A percentile compares a stretch with the other conserved stretches of the same genome.
Conservation (phyloP, 2,888 invertebrate genomes). For the Latrodectus hesperus region DNA sequence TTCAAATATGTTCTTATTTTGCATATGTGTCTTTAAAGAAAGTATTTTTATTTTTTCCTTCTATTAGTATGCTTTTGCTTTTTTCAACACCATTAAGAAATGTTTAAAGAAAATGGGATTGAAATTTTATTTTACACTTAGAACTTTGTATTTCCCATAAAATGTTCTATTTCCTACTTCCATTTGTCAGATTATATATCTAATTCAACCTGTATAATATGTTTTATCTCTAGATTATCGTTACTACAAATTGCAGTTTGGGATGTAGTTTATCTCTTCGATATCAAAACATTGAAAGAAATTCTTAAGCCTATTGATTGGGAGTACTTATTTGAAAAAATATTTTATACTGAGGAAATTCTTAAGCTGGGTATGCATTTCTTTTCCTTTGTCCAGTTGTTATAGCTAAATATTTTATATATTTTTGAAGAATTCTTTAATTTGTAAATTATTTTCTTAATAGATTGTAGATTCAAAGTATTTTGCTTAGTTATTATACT, state of each 20-base stretch:
- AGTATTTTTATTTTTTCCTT: too few relatives aligned
- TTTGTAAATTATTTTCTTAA: too few relatives aligned
- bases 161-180: neutral
- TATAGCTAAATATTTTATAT: too few relatives aligned
- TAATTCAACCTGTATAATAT: neutral
- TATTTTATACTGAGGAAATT: slow-evolving; percentile 48
- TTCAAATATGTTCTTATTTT: too few relatives aligned
- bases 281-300: slow-evolving; percentile 82
- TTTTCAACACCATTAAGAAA: too few relatives aligned
- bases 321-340: slow-evolving; percentile 31
- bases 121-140: neutral
- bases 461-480: too few relatives aligned
- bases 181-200: neutral
- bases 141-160: neutral
- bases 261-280: slow-evolving; percentile 84
- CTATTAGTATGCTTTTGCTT: too few relatives aligned
- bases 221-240: slow-evolving; percentile 77
- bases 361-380: slow-evolving; percentile 48
- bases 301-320: slow-evolving; percentile 19
- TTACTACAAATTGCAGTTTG: slow-evolving; percentile 87
- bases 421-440: too few relatives aligned
- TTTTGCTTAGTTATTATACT: too few relatives aligned
- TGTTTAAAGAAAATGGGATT: neutral
- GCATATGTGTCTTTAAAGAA: too few relatives aligned
- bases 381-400: too few relatives aligned